A percentile compares a stretch with the other conserved stretches of the same genome.
Conservation (phyloP, 2,888 invertebrate genomes). For the Xestia xanthographa region DNA sequence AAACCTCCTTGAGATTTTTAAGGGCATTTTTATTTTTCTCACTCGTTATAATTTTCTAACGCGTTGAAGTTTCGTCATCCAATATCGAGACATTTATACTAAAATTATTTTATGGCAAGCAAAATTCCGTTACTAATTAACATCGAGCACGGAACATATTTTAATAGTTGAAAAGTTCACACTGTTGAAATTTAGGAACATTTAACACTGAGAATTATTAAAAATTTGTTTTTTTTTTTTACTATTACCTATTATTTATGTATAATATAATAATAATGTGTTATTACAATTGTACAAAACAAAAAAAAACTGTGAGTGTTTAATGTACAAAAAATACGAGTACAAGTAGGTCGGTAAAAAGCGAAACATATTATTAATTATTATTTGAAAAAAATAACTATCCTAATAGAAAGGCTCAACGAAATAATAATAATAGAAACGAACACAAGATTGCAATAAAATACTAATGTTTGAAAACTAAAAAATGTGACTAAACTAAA, state of each 20-base stretch:
- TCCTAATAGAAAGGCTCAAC: slow-evolving; percentile 76
- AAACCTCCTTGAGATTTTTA: neutral
- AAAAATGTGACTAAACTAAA: slow-evolving; percentile 82
- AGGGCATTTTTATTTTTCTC: neutral
- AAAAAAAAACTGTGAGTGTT: slow-evolving; percentile 76
- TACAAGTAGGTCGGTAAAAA: slow-evolving; percentile 64
- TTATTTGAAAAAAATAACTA: slow-evolving; percentile 63
- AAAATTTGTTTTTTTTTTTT: slow-evolving; percentile 79
- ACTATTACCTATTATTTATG: slow-evolving; percentile 86
- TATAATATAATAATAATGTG: slow-evolving; percentile 80
- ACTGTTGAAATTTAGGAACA: slow-evolving; percentile 90
- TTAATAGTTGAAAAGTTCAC: slow-evolving; percentile 82
- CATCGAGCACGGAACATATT: slow-evolving; percentile 73
- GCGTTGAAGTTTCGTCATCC: slow-evolving; percentile 64
- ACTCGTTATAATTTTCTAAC: slow-evolving; percentile 14
- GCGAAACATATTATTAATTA: slow-evolving; percentile 66
- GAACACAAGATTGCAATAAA: slow-evolving; percentile 85
- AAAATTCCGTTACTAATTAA: slow-evolving; percentile 74
- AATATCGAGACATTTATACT: slow-evolving; percentile 67
- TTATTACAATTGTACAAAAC: slow-evolving; percentile 84
- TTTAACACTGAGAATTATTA: slow-evolving; percentile 89
- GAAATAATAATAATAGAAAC: slow-evolving; percentile 80
- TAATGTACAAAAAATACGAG: slow-evolving; percentile 73
- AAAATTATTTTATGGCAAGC: slow-evolving; percentile 87
- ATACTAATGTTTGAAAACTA: slow-evolving; percentile 78